Conservation (phyloP, 2,888 invertebrate species). For the Tetranychus truncatus region DNA sequence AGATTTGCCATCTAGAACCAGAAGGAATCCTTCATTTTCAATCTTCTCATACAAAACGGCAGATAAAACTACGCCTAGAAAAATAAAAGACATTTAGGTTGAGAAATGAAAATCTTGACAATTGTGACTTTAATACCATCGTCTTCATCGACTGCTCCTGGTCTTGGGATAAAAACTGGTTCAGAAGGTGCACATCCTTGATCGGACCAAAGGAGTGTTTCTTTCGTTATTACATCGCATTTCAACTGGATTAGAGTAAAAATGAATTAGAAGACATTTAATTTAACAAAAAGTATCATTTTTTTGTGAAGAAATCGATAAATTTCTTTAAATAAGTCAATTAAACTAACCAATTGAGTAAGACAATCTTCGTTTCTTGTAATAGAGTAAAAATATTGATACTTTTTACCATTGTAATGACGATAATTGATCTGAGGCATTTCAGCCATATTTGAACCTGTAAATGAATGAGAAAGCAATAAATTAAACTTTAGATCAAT, state of each 20-base stretch:
- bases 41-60: constrained; percentile 28
- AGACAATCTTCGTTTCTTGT: neutral
- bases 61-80: constrained; percentile 28
- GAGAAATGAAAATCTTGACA: neutral
- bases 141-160: constrained; percentile 35
- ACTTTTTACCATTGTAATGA: constrained; percentile 34
- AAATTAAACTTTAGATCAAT: too few species aligned
- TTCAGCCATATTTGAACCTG: constrained; percentile 31
- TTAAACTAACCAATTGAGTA: neutral
- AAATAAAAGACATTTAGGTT: neutral
- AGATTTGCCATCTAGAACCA: constrained; percentile 33
- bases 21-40: constrained; percentile 26
- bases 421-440: constrained; percentile 38
- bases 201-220: constrained; percentile 31
- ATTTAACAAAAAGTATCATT: too few species aligned
- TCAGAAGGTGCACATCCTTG: constrained; percentile 34
- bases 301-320: too few species aligned
- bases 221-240: constrained; percentile 32
- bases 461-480: too few species aligned
- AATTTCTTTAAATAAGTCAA: too few species aligned
- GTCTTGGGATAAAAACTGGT: constrained; percentile 36
- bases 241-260: constrained; percentile 28
- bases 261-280: too few species aligned
- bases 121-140: constrained; percentile 30
- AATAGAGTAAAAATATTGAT: constrained; percentile 36